phyloP scores from a whole-genome alignment of 2,888 invertebrate species.

The Lasioglossum leucozonium region DNA sequence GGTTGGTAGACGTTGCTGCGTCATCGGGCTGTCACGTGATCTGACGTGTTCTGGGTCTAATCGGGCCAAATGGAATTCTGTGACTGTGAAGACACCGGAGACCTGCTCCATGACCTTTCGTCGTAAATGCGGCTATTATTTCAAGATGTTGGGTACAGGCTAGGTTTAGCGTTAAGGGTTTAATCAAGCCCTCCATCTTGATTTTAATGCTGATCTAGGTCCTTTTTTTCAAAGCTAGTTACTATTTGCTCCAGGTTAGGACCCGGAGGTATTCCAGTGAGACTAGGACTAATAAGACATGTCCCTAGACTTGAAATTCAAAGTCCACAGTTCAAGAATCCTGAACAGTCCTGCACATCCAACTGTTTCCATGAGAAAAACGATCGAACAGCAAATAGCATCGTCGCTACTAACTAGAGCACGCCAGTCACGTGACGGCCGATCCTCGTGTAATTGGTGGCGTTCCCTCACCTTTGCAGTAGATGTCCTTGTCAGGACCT shows the following conservation, averaged over 20 bases:
- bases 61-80: neutral
- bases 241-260: neutral
- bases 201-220: too few relatives aligned
- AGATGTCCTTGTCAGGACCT: constrained; percentile 97
- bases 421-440: constrained; percentile 17
- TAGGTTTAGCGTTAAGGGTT: neutral
- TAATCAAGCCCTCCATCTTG: too few relatives aligned
- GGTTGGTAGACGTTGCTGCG: constrained; percentile 36
- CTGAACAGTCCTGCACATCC: neutral
- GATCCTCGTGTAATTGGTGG: constrained; percentile 9
- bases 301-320: neutral
- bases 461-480: constrained; percentile 93
- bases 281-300: too few relatives aligned
- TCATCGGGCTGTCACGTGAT: neutral
- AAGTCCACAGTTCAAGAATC: neutral
- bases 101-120: neutral
- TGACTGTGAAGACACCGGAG: neutral
- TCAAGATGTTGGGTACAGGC: neutral
- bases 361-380: neutral
- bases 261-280: too few relatives aligned
- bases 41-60: neutral
- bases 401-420: neutral
- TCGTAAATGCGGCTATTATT: neutral
- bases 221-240: neutral
- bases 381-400: neutral